phyloP scores from a whole-genome alignment of 2,888 invertebrate species.

The Drosophila algonquin region DNA sequence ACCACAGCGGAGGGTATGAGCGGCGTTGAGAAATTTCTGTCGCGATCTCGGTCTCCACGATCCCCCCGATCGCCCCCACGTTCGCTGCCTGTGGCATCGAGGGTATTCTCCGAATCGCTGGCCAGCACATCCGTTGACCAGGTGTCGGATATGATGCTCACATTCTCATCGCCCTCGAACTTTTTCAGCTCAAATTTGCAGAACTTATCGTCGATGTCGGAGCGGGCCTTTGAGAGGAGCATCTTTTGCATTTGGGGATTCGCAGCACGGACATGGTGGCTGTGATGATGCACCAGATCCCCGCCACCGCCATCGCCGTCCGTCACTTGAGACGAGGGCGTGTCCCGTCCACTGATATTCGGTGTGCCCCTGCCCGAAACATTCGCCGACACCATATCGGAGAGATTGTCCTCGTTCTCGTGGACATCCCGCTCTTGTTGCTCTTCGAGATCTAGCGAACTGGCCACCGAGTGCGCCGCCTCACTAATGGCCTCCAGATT shows the following conservation, averaged over 20 bases:
- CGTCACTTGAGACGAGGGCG: conserved; percentile 96
- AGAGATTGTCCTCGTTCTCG: conserved; percentile 94
- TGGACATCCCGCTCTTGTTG: conserved; percentile 84
- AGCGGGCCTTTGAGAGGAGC: conserved; percentile 91
- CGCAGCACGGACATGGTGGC: conserved; percentile 69
- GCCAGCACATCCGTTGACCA: conserved; percentile 99
- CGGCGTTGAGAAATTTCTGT: conserved; percentile 84
- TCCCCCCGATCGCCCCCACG: conserved; percentile 84
- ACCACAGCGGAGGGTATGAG: conserved; percentile 84
- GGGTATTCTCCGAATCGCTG: conserved; percentile 95
- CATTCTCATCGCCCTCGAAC: conserved; percentile 95
- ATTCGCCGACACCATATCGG: conserved; percentile 98
- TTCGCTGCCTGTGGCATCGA: conserved; percentile 87
- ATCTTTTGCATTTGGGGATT: conserved; percentile 86
- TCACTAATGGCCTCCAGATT: conserved; percentile 97
- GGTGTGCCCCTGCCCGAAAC: conserved; percentile 96
- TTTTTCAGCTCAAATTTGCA: conserved; percentile 98
- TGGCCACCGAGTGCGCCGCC: conserved; percentile 94
- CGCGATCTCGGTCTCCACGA: conserved; percentile 85
- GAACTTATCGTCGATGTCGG: conserved; percentile 98
- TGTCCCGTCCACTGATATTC: conserved; percentile 98
- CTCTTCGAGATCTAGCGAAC: conserved; percentile 93
- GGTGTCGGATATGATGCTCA: conserved; percentile 98
- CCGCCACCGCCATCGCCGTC: conserved; percentile 92
- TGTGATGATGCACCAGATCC: conserved; percentile 83